Evolutionary conservation across 2,797 vertebrate genomes (phyloP).

Genomic region (Sebastolobus alascanus): DNA sequence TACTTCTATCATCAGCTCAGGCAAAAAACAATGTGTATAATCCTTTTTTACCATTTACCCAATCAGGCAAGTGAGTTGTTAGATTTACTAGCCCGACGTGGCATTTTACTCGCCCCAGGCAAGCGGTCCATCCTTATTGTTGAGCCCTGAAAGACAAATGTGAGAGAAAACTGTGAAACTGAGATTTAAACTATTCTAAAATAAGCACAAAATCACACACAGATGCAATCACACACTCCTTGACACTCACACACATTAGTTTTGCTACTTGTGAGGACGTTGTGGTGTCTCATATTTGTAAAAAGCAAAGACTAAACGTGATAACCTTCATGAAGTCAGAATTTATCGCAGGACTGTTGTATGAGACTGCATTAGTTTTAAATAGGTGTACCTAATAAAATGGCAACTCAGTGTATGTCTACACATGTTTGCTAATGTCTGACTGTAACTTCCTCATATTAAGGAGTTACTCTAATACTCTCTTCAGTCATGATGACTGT

Average conservation of each 20-base stretch:
- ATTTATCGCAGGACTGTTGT: background rate
- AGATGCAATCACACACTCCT: background rate
- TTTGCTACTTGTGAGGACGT: slow-evolving; percentile 10
- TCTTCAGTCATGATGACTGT: slow-evolving; percentile 2
- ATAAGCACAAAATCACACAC: slow-evolving; percentile 4
- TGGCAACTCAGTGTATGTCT: background rate
- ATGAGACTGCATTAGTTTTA: background rate
- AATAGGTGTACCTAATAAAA: background rate
- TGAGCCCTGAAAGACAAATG: background rate
- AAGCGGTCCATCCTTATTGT: background rate
- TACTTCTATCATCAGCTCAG: too few relatives aligned
- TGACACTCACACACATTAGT: background rate
- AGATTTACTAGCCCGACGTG: background rate
- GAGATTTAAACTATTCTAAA: background rate
- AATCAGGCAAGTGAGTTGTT: background rate
- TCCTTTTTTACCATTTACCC: too few relatives aligned
- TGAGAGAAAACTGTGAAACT: background rate
- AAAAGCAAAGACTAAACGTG: background rate
- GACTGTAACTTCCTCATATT: slow-evolving; percentile 6
- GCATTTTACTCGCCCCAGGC: background rate
- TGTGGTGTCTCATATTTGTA: background rate
- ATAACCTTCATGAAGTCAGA: background rate
- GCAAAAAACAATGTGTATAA: too few relatives aligned
- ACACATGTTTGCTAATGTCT: background rate
- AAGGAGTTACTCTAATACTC: slow-evolving; percentile 1